Evolutionary conservation across 2,797 vertebrate species (phyloP), one percentile per base, ranked within the genome.

Genomic region (Mallotus villosus): DNA sequence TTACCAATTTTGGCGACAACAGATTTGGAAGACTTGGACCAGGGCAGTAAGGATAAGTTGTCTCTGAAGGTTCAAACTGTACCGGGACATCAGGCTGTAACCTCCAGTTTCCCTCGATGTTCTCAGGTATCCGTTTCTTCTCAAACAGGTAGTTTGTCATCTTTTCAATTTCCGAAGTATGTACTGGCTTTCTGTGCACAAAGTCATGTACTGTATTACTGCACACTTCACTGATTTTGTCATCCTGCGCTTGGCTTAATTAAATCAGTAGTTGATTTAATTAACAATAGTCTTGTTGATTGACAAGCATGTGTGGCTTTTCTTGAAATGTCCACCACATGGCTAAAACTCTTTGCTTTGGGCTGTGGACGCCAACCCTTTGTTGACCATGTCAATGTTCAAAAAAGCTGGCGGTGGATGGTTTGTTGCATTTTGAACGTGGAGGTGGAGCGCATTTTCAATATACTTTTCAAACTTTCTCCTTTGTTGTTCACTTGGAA

Each of bases 341-440:
- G 53, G 53, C 53, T 57, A 57, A 6, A 57, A 57, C 53, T 69
- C 27, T 16, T 41, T 1, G 24, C 59, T 61, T 61, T 9, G 59
- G 22, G 59, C 7, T 61, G 27, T 27, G 3, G 59, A 63, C 37
- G 69, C 27, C 17, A 69, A 17, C 4, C 14, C 41, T 58, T 63
- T 69, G 66, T 46, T 0, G 0, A 41, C 14, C 72, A 69, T 74
- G 34, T 27, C 27, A n/a, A n/a, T n/a, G 4, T 27, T 12, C 0
- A n/a, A 60, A 41, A 16, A 74, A 34, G 59, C 41, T 0, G 72
- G 59, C 4, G 59, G 58, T 2, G 67, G 29, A 3, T 74, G 63
- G 21, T 12, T 24, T 1, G 7, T n/a, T 6, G 72, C 60, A 4
- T 55, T 27, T 12, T 41, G 53, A 14, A 61, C 61, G 12, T 67